Evolutionary conservation across 2,797 vertebrate genomes (phyloP), one percentile per base, ranked within the genome.

Genomic region (Odontamblyopus rebecca): DNA sequence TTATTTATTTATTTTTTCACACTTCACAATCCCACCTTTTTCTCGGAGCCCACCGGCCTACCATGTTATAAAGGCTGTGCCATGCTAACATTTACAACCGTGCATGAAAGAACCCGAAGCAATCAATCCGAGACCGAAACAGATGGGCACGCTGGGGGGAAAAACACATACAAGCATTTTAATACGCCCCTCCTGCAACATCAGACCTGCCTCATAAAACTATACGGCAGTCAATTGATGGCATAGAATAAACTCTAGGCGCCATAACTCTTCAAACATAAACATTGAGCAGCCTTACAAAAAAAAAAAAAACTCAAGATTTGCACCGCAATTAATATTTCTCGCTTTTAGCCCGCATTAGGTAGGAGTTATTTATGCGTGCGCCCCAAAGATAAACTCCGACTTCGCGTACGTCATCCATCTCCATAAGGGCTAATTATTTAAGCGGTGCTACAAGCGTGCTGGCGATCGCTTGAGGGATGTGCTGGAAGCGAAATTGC

Each of bases 281-380:
- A 77, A 68, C 19, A 54, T 60, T 26, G 50, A 74, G 71, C 59
- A 66, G 56, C 44, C 27, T 69, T 61, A 1, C 11, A 12, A 13
- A 27, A 57, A 12, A 57, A 57, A 11, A 75, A 78, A 77, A 78
- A n/a, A 84, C 23, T 76, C n/a, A 67, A 76, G 77, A 82, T 74
- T 78, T 83, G 78, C 56, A 61, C 66, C 29, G 62, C 80, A 82
- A 85, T 87, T 79, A 81, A 84, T 83, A 78, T 70, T 80, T 84
- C 44, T 60, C 66, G 73, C 69, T 73, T 82, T 71, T 67, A 59
- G 41, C 75, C 82, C 83, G 71, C 74, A 80, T 75, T 74, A 79
- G 12, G 67, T 60, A 61, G 56, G 62, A 76, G 68, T 68, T 67
- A 72, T 83, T 79, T 70, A 78, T 75, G 76, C 27, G 27, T 26